Evolutionary conservation across 2,888 invertebrate species (phyloP), one percentile per base, ranked within the genome.

Genomic region (Allygus modestus): DNA sequence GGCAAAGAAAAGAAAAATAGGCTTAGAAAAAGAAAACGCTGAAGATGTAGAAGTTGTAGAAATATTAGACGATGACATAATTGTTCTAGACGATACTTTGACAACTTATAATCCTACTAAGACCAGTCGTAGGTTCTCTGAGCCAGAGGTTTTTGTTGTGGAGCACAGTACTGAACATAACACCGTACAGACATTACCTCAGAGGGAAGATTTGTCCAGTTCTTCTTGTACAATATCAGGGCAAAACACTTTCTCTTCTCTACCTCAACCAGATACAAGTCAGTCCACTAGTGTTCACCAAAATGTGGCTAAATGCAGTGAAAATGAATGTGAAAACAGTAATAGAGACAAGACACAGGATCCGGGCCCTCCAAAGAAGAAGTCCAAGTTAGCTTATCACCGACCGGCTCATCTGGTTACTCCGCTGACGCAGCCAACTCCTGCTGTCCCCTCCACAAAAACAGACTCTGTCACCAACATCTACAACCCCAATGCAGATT

Each of bases 401-500:
- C 17, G 77, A 23, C 43, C 77, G n/a, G 77, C 77, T 5, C 77
- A 77, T 77, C 41, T 77, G 23, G 28, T 77, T 15, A 26, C 28
- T 15, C 43, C 77, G 0, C 20, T 77, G 1, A 77, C 77, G 11
- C 1, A 46, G 23, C 28, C 41, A 28, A 17, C 46, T 12, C 9
- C 46, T 5, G 0, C 46, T 7, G n/a, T 46, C 26, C 41, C 43
- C 11, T 37, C 71, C 41, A 31, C 20, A 7, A 71, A 71, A 1
- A 41, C 23, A 37, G 51, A 23, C 15, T 9, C 77, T 20, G 46
- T 23, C 28, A 12, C 77, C 51, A 77, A 77, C 28, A 77, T 77
- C 51, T 77, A 77, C 51, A 77, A 77, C 26, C 77, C 77, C 12
- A 43, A 77, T 17, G 77, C 77, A 23, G 26, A 51, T 15, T 77